A percentile compares a stretch with the other conserved stretches of the same genome.
Evolutionary conservation across 1,140 invertebrate genomes (phyloP).

Genomic region (Drosophila jambulina): DNA sequence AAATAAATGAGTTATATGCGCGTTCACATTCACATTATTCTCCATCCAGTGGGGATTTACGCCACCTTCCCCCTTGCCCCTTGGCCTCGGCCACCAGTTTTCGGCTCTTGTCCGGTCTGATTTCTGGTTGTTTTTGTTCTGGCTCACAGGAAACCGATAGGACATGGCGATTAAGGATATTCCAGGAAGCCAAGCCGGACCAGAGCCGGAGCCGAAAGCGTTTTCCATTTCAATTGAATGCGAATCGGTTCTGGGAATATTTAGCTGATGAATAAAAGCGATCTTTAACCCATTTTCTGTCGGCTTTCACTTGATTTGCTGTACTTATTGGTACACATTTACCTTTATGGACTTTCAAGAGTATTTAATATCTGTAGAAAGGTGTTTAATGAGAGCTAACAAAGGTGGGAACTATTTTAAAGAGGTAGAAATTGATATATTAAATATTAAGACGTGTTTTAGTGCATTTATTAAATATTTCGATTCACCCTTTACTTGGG

Average conservation of each 20-base stretch:
- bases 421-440: no score
- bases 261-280: constrained; percentile 21
- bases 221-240: constrained; percentile 69
- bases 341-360: background rate
- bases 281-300: constrained; percentile 22
- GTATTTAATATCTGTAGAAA: background rate
- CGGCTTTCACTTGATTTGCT: background rate
- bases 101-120: constrained; percentile 59
- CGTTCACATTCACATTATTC: constrained; percentile 76
- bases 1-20: constrained; percentile 82
- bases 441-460: background rate
- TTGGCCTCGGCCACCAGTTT: constrained; percentile 40
- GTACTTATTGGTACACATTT: background rate
- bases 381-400: background rate
- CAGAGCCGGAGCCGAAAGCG: constrained; percentile 22
- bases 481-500: background rate
- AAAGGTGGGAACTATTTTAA: no score
- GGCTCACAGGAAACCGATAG: constrained; percentile 74
- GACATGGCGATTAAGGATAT: constrained; percentile 75
- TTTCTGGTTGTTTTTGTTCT: constrained; percentile 54
- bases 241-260: constrained; percentile 18
- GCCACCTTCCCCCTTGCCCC: background rate
- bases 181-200: constrained; percentile 43
- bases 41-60: constrained; percentile 40
- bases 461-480: background rate